Base-by-base conservation (phyloP, 1,140 invertebrate genomes). In the Conus ventricosus region DNA sequence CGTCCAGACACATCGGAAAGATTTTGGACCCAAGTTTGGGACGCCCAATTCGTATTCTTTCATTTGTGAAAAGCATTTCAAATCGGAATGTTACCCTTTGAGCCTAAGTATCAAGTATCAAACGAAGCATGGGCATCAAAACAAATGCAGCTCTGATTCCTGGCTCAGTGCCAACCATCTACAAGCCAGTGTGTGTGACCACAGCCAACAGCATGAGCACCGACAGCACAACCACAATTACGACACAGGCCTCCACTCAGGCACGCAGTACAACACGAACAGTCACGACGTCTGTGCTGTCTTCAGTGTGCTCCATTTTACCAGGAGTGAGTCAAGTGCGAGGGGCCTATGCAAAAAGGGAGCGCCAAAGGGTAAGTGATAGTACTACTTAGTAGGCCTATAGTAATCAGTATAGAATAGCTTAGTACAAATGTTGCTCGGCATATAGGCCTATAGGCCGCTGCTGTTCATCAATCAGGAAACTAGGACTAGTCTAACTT, bases 261-360 rank as follows among this genome's bases (percentile, higher is more conserved):
- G n/a, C 39, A 80, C 76, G 4, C 11, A 80, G n/a, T 23, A 17
- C 39, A 39, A 39, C n/a, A n/a, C n/a, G n/a, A n/a, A n/a, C 39
- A 1, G 39, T 39, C 39, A 39, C 76, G 10, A 80, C n/a, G 1
- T 27, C 76, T 51, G n/a, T 27, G 76, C 76, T 80, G 1, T 80
- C n/a, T n/a, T 0, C 76, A 80, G 76, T 80, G 39, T 13, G 60
- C 76, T 80, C n/a, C 39, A 23, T 80, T 25, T 51, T 80, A 23
- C 76, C 76, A 80, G 76, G 76, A 80, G 76, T 80, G n/a, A 25
- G 39, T 25, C n/a, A n/a, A 5, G 76, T 80, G n/a, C n/a, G 76
- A 80, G 3, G 76, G 13, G 76, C 76, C 39, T 80, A 4, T 51
- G n/a, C 39, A 51, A 80, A 80, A n/a, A 80, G 76, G 39, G 76